A percentile compares a stretch with the other conserved stretches of the same genome.
Conservation (phyloP, 1,140 invertebrate species). For the Probaryconus sp. region DNA sequence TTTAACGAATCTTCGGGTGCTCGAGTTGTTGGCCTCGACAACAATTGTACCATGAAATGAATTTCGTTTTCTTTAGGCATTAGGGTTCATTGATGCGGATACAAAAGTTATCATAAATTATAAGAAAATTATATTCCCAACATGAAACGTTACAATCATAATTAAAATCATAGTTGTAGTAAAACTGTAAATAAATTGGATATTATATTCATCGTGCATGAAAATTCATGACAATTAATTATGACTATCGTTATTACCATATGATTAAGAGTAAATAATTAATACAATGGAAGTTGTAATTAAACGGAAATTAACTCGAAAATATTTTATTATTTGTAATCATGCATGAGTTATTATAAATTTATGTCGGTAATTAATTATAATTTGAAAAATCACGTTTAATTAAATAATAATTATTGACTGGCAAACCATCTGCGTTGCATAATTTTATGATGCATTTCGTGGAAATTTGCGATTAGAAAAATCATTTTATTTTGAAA, state of each 20-base stretch:
- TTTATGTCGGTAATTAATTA: slow-evolving; percentile 45
- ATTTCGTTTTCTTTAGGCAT: slow-evolving; percentile 37
- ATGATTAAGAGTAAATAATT: slow-evolving; percentile 44
- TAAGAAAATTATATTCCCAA: slow-evolving; percentile 18
- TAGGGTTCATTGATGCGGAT: slow-evolving; percentile 41
- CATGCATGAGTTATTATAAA: slow-evolving; percentile 43
- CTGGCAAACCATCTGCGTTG: slow-evolving; percentile 39
- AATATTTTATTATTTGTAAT: slow-evolving; percentile 50
- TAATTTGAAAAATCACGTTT: slow-evolving; percentile 33
- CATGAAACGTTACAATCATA: slow-evolving; percentile 10
- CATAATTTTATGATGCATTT: too few relatives aligned
- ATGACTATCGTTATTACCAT: slow-evolving; percentile 37
- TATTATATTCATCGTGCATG: slow-evolving; percentile 22
- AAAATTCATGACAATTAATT: slow-evolving; percentile 48
- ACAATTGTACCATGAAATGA: slow-evolving; percentile 50
- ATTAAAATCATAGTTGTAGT: slow-evolving; percentile 32
- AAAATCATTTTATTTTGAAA: too few relatives aligned
- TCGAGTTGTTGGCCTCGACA: slow-evolving; percentile 37
- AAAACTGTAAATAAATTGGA: slow-evolving; percentile 19
- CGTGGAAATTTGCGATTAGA: too few relatives aligned
- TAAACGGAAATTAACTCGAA: slow-evolving; percentile 48
- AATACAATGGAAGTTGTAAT: slow-evolving; percentile 45
- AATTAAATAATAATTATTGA: slow-evolving; percentile 39
- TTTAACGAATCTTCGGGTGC: slow-evolving; percentile 21
- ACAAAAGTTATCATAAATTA: slow-evolving; percentile 49